Base-by-base conservation (phyloP, 2,888 invertebrate genomes). In the Colletes collaris region DNA sequence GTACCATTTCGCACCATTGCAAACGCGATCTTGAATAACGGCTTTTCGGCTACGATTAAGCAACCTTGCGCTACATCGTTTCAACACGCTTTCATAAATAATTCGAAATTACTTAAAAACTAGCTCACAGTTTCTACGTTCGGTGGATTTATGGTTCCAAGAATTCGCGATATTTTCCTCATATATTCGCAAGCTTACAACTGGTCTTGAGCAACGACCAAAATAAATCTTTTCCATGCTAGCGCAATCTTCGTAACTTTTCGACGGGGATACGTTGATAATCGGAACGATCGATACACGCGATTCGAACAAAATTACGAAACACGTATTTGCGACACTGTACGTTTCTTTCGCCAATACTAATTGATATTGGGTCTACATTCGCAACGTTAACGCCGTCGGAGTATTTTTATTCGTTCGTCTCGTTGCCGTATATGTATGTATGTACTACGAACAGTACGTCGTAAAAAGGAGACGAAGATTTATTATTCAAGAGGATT, bases 401-500 rank as follows among this genome's bases (percentile, higher is more conserved):
- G 3, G 10, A 46, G 44, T 46, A 46, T 46, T 46, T 46, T 46
- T 10, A 46, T 46, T 2, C 44, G 44, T 46, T 46, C 8, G 44
- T 46, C 44, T 46, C 0, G 10, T 46, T 10, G 44, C 44, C 2
- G 10, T 7, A 4, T 0, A 40, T 6, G 1, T 40, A 5, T 19
- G 19, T 16, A n/a, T 16, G 16, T 16, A 11, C 35, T 16, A 46
- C 53, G 35, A 55, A 50, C 52, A 53, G 40, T 40, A 40, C 44
- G 10, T 8, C n/a, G 46, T 5, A 55, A 10, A 53, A 59, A 69
- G 16, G 13, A 35, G 50, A 13, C n/a, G 19, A 55, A 40, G 64
- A 75, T 71, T 75, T 70, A 71, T 75, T 71, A 75, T 64, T 71
- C 71, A 46, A 10, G 19, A 11, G 66, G 52, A 49, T 58, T 16